Conservation (phyloP, 2,113 vertebrate species). For the Paradisaea rubra region DNA sequence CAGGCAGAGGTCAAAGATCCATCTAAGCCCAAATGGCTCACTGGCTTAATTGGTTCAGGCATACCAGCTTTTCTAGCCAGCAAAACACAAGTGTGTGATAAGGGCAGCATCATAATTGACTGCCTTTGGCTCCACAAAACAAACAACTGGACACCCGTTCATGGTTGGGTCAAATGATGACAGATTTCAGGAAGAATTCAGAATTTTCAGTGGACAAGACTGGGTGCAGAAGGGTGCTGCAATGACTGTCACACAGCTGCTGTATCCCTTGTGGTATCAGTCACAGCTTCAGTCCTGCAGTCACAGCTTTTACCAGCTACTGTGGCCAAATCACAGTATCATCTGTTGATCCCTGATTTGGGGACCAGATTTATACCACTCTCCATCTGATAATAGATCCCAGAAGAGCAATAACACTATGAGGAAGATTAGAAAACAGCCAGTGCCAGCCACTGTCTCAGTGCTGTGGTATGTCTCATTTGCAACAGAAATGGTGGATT, state of each 20-base stretch:
- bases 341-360: background rate
- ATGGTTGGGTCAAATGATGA: background rate
- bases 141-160: background rate
- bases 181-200: background rate
- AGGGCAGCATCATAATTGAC: background rate
- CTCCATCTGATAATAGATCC: background rate
- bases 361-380: background rate
- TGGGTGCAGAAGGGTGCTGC: background rate
- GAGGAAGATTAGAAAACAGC: background rate
- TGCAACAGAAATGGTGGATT: background rate
- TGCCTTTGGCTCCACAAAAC: background rate
- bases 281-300: background rate
- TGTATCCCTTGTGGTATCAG: background rate
- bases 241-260: background rate
- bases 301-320: background rate
- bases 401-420: background rate
- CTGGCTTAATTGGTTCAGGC: slow-evolving; percentile 20
- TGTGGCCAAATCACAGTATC: background rate
- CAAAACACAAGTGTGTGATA: background rate
- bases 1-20: slow-evolving; percentile 5
- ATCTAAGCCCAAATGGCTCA: background rate
- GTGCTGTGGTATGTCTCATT: background rate
- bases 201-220: background rate
- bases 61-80: background rate
- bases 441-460: background rate